These are phyloP conservation scores for Zaprionus kolodkinae DNA, from an alignment of 1,140 invertebrate genomes.

Conservation along the genomic window DNA sequence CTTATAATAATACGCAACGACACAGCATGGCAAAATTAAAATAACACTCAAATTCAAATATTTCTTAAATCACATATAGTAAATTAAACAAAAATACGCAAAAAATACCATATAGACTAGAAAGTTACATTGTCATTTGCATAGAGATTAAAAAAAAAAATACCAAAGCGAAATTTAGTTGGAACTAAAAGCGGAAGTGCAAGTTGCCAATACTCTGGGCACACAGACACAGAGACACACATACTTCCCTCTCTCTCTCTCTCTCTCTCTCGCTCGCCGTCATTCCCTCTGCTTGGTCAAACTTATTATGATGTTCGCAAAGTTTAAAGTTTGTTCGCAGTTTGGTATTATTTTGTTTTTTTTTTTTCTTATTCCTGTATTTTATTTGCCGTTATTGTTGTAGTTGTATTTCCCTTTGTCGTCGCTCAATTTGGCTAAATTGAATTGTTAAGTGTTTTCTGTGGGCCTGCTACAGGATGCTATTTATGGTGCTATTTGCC, in stretches of 20 bases:
- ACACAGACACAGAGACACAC: not conserved
- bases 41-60: too few species aligned
- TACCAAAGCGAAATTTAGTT: not conserved
- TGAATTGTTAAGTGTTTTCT: conserved; percentile 52
- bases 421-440: conserved; percentile 48
- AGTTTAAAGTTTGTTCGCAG: conserved; percentile 14
- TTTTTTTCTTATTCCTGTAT: conserved; percentile 3
- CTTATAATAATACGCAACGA: too few species aligned
- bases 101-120: not conserved
- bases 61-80: too few species aligned
- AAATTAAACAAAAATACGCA: not conserved
- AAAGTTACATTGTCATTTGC: not conserved
- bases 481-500: conserved; percentile 42
- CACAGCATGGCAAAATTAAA: too few species aligned
- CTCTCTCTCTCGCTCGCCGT: not conserved
- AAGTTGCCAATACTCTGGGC: not conserved
- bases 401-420: conserved; percentile 12
- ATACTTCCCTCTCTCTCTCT: not conserved
- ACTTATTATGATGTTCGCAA: conserved; percentile 7
- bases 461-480: conserved; percentile 42
- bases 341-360: conserved; percentile 41
- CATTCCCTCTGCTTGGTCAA: not conserved
- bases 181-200: not conserved
- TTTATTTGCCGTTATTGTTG: not conserved
- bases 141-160: not conserved